Evolutionary conservation across 1,140 invertebrate genomes (phyloP), one percentile per base, ranked within the genome.

Genomic region (Dufourea novaeangliae): DNA sequence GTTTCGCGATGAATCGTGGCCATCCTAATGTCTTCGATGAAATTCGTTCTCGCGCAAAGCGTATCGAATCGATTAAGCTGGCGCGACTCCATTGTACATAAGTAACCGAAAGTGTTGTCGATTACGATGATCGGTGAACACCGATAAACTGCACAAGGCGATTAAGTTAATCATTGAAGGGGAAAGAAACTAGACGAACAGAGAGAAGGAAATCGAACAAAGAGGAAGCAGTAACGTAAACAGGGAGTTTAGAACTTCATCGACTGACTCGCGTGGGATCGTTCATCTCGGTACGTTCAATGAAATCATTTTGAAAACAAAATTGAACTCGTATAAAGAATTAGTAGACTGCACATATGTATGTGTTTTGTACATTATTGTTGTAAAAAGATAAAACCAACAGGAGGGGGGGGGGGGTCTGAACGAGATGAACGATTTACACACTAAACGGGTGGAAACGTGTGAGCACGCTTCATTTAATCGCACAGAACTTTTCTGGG

Each of bases 131-230:
- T 34, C 37, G 32, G 44, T 29, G 46, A 54, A 32, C 39, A 67
- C 12, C n/a, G 25, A 59, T 41, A 46, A 69, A 76, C 64, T 57
- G 73, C 73, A 69, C 73, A 76, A 76, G n/a, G 54, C 52, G 73
- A 67, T 75, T 75, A 57, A 69, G 64, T 68, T 57, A 50, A 68
- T 74, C 39, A 37, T 68, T 69, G 11, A 34, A 52, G 22, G n/a
- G 14, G 20, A 8, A n/a, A 22, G 41, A 27, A 17, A 50, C 14
- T 4, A 27, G 25, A 66, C 1, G 29, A 32, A 17, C 10, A 34
- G 41, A 29, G 29, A 22, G 34, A 22, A 63, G 22, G 32, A 52
- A 61, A 12, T 5, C 2, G 5, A n/a, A 52, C n/a, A 2, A 2
- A 27, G 20, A 39, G 14, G 14, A 29, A 37, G 25, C 17, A 11